Evolutionary conservation across 2,888 invertebrate species (phyloP), one percentile per base, ranked within the genome.

Genomic region (Rhorus exstirpatorius): DNA sequence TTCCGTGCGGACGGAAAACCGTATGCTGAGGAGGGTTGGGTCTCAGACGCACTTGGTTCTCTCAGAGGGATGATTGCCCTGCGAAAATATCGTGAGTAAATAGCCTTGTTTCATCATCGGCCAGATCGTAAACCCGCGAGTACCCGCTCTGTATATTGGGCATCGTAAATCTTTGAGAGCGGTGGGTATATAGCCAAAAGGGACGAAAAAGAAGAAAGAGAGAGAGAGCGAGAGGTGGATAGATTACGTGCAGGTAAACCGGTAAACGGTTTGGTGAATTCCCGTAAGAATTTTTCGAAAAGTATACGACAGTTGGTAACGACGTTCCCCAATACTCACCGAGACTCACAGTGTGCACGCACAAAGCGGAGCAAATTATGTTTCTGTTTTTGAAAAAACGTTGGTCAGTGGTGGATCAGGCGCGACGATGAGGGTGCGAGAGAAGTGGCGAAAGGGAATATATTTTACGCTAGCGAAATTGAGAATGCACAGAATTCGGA

Each of bases 11-110:
- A 14, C 14, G 10, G 14, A 46, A 44, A 44, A 51, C 7, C 3
- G 24, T 53, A 35, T 31, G 46, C 12, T 38, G 53, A 21, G 51
- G 51, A 14, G 60, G 10, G n/a, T 53, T 44, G 49, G 35, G n/a
- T 80, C 14, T 2, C 26, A 14, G 70, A 58, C 71, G 10, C 61
- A 17, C 53, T 72, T 38, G 53, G 67, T 61, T 65, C 35, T 8
- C 72, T 21, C 65, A 4, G 46, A 31, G 55, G 49, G 60, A 83
- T 81, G 72, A 84, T 84, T 71, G 78, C 61, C 68, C 14, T 41
- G 71, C 58, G 61, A 83, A 84, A 83, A 83, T 82, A 84, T 84
- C 80, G 67, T 58, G 79, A 70, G 70, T 67, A 75, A 83, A 79
- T 61, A 61, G 41, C 72, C 63, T 61, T 58, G 72, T 53, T 80